These are phyloP conservation scores for Acanthiza pusilla DNA, from an alignment of 2,797 vertebrate species.

Conservation along the genomic window DNA sequence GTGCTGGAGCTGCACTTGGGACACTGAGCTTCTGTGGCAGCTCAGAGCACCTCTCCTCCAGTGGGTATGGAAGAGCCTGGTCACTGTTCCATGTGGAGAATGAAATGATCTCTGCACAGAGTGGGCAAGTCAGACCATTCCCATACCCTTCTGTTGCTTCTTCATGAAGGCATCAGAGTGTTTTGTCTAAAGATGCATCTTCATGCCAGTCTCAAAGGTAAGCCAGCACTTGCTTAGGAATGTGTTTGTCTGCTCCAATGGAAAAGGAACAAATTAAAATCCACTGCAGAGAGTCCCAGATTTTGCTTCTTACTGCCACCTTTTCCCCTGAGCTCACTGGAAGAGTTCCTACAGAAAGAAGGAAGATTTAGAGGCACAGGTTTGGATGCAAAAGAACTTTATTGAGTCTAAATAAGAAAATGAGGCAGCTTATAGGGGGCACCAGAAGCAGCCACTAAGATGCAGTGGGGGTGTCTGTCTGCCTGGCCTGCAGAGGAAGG, in stretches of 20 bases:
- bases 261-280: background rate
- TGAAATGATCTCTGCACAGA: background rate
- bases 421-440: fast-evolving
- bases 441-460: background rate
- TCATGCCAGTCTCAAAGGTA: background rate
- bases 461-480: fast-evolving
- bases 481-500: background rate
- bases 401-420: background rate
- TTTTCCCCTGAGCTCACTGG: background rate
- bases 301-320: background rate
- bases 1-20: no score
- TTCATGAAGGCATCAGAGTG: background rate
- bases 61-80: background rate
- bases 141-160: background rate
- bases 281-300: fast-evolving
- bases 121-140: background rate
- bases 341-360: background rate
- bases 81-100: background rate
- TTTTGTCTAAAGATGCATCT: background rate
- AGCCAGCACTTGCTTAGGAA: background rate
- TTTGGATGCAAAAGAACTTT: background rate
- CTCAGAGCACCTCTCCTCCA: background rate
- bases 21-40: no score
- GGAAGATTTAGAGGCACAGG: fast-evolving
- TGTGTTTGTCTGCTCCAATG: background rate